Evolutionary conservation across 1,140 invertebrate species (phyloP), one percentile per base, ranked within the genome.

Genomic region (Spodoptera litura): DNA sequence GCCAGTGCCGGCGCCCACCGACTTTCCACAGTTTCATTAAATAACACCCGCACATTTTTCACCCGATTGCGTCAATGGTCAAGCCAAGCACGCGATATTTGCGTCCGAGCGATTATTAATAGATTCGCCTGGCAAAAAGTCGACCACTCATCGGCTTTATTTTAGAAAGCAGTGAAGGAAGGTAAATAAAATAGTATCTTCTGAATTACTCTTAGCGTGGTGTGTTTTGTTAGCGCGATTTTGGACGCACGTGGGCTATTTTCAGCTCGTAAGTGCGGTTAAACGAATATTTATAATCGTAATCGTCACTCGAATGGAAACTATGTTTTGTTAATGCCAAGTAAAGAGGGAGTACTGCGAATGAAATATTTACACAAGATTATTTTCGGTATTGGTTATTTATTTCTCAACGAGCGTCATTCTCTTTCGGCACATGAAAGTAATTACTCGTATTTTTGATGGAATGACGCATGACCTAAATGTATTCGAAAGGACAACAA

Each of bases 1-100:
- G 72, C 31, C 31, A 31, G 31, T 38, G 68, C 68, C 53, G 58
- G 78, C 87, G 81, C 83, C 88, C 87, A 83, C 83, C 81, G 86
- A 87, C 85, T 92, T 88, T 91, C 88, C 87, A 87, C 64, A 82
- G 78, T 88, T 89, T 88, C 85, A 92, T 91, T 90, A 90, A 94
- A 92, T 91, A 90, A 89, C 87, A 86, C 82, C 83, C 85, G 86
- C 88, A 88, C 87, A 93, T 92, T 94, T 94, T 93, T 93, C 87
- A 87, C 85, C 82, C 87, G 83, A 92, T 93, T 94, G 87, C 93
- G 93, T 94, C 93, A 94, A 91, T 93, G 90, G 82, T 87, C 87
- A 87, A 87, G 83, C 85, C 78, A 85, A 88, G 85, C 91, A 89
- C 86, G 85, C 89, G 91, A 89, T 94, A 91, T 93, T 91, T 91